These are phyloP conservation scores for Pterois miles DNA, from an alignment of 2,797 vertebrate species.

Conservation along the genomic window DNA sequence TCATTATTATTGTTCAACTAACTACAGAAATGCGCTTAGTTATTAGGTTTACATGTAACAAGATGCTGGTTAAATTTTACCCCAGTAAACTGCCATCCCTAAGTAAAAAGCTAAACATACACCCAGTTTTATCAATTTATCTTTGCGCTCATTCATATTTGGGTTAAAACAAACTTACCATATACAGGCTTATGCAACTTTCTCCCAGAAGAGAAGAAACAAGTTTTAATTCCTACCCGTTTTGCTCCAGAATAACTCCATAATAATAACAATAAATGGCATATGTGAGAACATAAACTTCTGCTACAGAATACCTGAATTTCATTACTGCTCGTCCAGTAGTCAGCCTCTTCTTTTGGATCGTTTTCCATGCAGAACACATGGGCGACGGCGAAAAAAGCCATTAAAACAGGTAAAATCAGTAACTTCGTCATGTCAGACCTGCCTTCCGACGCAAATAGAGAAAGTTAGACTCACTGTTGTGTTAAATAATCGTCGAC, in stretches of 20 bases:
- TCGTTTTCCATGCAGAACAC: conserved; percentile 85
- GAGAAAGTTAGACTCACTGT: neutral
- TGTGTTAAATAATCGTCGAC: neutral
- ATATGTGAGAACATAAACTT: too few relatives aligned
- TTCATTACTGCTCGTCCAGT: conserved; percentile 86
- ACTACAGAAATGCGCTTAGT: too few relatives aligned
- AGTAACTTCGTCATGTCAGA: conserved; percentile 85
- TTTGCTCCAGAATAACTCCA: too few relatives aligned
- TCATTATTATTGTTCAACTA: neutral
- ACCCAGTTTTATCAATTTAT: too few relatives aligned
- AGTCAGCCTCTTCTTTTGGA: conserved; percentile 85
- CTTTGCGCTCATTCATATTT: neutral
- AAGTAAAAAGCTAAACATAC: neutral
- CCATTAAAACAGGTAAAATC: conserved; percentile 81
- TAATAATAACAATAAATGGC: too few relatives aligned
- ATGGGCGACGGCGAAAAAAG: conserved; percentile 83
- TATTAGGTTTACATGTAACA: neutral
- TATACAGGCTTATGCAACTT: neutral
- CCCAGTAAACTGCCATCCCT: neutral
- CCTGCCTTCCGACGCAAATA: neutral
- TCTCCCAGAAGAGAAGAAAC: neutral
- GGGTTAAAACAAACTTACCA: neutral
- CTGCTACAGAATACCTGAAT: conserved; percentile 80
- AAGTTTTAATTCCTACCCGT: too few relatives aligned
- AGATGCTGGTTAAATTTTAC: neutral